Evolutionary conservation across 2,888 invertebrate species (phyloP).

Genomic region (Timema podura): DNA sequence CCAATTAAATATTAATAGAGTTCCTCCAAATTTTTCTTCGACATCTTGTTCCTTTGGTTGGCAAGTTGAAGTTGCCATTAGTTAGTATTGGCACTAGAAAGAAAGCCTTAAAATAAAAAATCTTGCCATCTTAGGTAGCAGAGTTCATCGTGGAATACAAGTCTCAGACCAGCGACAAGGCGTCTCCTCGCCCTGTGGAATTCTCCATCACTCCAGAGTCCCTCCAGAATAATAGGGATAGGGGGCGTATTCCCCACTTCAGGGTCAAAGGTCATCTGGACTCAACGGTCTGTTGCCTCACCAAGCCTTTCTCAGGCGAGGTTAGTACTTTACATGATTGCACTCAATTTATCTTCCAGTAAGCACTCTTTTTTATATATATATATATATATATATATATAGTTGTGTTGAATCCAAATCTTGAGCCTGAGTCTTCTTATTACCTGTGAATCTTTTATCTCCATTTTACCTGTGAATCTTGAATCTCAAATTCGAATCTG

Average conservation of each 20-base stretch:
- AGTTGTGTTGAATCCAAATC: not conserved
- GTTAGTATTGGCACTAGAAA: too few relatives aligned
- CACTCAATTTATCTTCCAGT: not conserved
- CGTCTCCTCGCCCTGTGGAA: slow-evolving; percentile 59
- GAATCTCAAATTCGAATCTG: too few relatives aligned
- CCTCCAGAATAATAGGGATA: slow-evolving; percentile 64
- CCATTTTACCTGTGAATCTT: too few relatives aligned
- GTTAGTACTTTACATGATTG: slow-evolving; percentile 44
- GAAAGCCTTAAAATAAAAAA: too few relatives aligned
- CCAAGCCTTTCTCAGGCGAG: slow-evolving; percentile 84
- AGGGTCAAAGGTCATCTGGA: slow-evolving; percentile 77
- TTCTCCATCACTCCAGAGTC: slow-evolving; percentile 85
- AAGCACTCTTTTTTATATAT: not conserved
- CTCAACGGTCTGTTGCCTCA: slow-evolving; percentile 76
- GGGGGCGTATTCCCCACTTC: slow-evolving; percentile 74
- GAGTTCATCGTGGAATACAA: slow-evolving; percentile 89
- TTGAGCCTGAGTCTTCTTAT: not conserved
- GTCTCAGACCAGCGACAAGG: slow-evolving; percentile 42
- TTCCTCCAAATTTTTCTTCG: too few relatives aligned
- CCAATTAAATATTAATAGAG: too few relatives aligned
- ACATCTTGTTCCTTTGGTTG: too few relatives aligned
- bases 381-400: not conserved
- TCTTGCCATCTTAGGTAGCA: slow-evolving; percentile 46
- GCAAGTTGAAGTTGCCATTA: too few relatives aligned
- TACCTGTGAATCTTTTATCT: not conserved